A percentile compares a stretch with the other conserved stretches of the same genome.
Conservation (phyloP, 2,113 vertebrate species). For the Damaliscus lunatus region DNA sequence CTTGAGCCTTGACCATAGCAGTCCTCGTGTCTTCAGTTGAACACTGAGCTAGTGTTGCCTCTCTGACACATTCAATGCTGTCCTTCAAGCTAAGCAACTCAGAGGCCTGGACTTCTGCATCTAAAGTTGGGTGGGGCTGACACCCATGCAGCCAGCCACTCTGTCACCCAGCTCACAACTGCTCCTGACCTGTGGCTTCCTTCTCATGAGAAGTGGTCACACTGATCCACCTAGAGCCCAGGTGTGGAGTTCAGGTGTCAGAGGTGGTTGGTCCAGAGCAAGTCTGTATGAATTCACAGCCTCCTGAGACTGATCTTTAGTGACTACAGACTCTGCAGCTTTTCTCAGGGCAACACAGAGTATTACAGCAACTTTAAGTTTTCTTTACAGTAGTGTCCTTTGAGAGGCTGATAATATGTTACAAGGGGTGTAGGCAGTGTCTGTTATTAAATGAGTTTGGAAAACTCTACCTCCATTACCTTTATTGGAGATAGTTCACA, state of each 20-base stretch:
- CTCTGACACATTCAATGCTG: background rate
- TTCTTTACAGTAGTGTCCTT: background rate
- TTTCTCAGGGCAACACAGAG: background rate
- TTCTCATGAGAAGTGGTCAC: background rate
- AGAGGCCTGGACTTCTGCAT: background rate
- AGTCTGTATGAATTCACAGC: background rate
- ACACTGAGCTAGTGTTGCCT: background rate
- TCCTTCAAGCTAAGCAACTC: background rate
- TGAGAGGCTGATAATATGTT: background rate
- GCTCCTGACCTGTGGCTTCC: background rate
- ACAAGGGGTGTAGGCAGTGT: background rate
- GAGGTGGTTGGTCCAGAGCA: background rate
- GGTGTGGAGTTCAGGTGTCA: background rate
- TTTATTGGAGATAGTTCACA: background rate
- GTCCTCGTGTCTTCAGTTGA: background rate
- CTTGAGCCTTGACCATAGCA: background rate
- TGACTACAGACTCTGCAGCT: background rate
- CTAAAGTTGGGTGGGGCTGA: too few relatives aligned
- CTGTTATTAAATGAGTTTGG: background rate
- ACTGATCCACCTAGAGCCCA: background rate
- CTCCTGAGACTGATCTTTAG: background rate
- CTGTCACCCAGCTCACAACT: background rate
- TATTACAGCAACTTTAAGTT: background rate
- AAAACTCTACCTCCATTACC: background rate
- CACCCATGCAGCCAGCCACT: background rate